Conservation (phyloP, 2,888 invertebrate genomes). For the Malthinus flaveolus region DNA sequence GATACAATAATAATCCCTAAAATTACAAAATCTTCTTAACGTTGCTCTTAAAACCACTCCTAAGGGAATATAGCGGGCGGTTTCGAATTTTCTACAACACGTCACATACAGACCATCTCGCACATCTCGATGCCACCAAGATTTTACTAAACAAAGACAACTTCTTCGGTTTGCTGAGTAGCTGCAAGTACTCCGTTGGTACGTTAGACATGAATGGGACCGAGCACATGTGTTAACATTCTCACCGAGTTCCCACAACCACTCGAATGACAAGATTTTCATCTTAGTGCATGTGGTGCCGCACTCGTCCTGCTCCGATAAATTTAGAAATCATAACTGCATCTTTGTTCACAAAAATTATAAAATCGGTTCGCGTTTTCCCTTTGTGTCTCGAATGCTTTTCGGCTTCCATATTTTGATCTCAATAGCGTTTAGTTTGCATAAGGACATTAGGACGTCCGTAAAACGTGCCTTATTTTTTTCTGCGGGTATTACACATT, state of each 20-base stretch:
- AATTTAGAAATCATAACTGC: slow-evolving; percentile 19
- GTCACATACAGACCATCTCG: slow-evolving; percentile 15
- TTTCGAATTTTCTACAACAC: slow-evolving; percentile 16
- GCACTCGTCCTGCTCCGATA: slow-evolving; percentile 26
- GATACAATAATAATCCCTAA: slow-evolving; percentile 27
- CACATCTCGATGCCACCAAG: not conserved
- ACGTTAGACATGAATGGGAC: slow-evolving; percentile 37
- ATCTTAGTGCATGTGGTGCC: slow-evolving; percentile 47
- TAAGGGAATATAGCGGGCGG: slow-evolving; percentile 17
- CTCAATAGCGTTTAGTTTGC: slow-evolving; percentile 29
- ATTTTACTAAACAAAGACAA: slow-evolving; percentile 22
- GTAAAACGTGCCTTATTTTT: slow-evolving; percentile 9
- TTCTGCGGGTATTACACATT: slow-evolving; percentile 9
- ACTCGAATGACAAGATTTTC: slow-evolving; percentile 54
- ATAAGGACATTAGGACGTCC: slow-evolving; percentile 22
- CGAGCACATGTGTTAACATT: slow-evolving; percentile 51
- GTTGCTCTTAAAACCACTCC: slow-evolving; percentile 24
- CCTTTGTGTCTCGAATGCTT: slow-evolving; percentile 28
- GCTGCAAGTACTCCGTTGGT: slow-evolving; percentile 26
- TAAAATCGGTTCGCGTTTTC: slow-evolving; percentile 29
- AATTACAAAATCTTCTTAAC: slow-evolving; percentile 32
- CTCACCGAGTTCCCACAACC: slow-evolving; percentile 51
- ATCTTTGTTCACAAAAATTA: slow-evolving; percentile 29
- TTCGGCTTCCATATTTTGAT: slow-evolving; percentile 28
- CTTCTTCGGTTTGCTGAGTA: slow-evolving; percentile 16